Conservation (phyloP, 2,888 invertebrate species). For the Polydrusus pterygomalis region DNA sequence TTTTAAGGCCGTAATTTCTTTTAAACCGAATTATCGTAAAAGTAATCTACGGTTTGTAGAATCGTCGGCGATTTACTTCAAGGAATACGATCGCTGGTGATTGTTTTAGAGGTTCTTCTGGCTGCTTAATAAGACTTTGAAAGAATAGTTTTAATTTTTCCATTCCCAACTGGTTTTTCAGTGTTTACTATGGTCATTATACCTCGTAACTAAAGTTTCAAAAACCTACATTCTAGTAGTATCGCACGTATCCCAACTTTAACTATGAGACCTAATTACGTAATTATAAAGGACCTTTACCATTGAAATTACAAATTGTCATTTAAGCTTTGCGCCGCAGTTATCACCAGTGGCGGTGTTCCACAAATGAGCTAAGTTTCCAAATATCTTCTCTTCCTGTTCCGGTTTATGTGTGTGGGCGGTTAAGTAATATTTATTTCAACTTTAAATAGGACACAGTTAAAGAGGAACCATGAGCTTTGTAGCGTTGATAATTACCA, state of each 20-base stretch:
- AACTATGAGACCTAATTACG: constrained; percentile 37
- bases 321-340: constrained; percentile 46
- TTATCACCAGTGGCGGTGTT: constrained; percentile 59
- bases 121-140: too few relatives aligned
- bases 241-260: constrained; percentile 28
- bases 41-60: too few relatives aligned
- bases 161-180: too few relatives aligned
- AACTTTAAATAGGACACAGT: background rate
- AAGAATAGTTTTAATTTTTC: too few relatives aligned
- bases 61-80: too few relatives aligned
- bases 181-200: background rate
- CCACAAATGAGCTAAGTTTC: constrained; percentile 60
- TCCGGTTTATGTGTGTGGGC: constrained; percentile 11
- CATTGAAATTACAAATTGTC: constrained; percentile 48
- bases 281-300: constrained; percentile 44
- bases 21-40: background rate
- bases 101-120: too few relatives aligned
- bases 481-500: background rate
- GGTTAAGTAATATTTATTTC: background rate
- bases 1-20: background rate
- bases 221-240: constrained; percentile 22
- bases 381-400: constrained; percentile 45
- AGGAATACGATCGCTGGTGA: too few relatives aligned
- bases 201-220: constrained; percentile 27
- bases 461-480: background rate